A percentile compares a stretch with the other conserved stretches of the same genome.
phyloP scores from a whole-genome alignment of 2,113 vertebrate species.

The Emydocephalus ijimae region DNA sequence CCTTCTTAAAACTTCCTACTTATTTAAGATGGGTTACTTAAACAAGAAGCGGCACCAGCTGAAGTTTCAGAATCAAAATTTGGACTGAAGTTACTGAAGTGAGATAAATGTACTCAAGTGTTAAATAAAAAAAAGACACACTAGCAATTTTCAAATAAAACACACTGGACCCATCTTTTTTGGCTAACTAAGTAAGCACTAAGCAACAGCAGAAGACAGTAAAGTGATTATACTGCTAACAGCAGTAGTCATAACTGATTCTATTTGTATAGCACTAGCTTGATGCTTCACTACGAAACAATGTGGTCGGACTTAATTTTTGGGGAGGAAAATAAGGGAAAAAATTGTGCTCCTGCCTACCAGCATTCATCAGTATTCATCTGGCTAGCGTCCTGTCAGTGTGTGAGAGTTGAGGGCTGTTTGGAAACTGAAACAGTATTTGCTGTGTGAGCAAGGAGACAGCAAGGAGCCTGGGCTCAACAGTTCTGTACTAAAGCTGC shows the following conservation, averaged over 20 bases:
- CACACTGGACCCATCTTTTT: background rate
- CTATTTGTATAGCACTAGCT: background rate
- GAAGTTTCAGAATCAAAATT: background rate
- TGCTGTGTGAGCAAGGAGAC: too few species aligned
- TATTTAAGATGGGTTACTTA: background rate
- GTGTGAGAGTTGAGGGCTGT: too few species aligned
- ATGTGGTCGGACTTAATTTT: too few species aligned
- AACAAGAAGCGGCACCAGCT: background rate
- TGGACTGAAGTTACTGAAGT: background rate
- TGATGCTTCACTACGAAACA: too few species aligned
- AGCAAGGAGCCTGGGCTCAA: too few species aligned
- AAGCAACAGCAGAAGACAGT: background rate
- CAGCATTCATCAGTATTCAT: too few species aligned
- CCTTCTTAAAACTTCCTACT: background rate
- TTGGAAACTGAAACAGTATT: too few species aligned
- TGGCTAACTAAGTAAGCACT: background rate
- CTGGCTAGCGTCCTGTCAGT: too few species aligned
- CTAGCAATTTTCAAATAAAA: background rate
- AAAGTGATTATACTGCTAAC: background rate
- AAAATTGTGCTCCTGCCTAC: too few species aligned
- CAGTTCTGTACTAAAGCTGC: too few species aligned
- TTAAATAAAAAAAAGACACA: background rate
- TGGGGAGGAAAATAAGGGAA: too few species aligned
- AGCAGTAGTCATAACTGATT: background rate
- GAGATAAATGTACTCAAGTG: background rate